Conservation (phyloP, 1,140 invertebrate genomes). For the Macrotrachela quadricornifera region DNA sequence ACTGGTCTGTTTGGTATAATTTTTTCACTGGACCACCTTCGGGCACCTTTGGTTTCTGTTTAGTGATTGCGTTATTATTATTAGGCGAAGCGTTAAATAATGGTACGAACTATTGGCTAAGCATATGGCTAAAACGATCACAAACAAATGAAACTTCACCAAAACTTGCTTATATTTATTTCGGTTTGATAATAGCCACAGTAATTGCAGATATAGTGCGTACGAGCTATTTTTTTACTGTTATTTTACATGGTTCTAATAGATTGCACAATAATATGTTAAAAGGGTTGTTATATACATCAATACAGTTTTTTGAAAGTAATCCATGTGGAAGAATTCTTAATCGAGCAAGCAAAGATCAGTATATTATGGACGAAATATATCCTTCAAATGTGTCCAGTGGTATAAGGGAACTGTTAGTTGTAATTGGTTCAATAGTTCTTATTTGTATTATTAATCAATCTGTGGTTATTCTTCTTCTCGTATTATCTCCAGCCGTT, state of each 20-base stretch:
- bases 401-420: conserved; percentile 59
- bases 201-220: conserved; percentile 83
- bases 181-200: conserved; percentile 70
- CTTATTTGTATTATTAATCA: conserved; percentile 48
- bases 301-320: conserved; percentile 63
- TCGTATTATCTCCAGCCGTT: not conserved
- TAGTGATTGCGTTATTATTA: no score
- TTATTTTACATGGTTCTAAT: no score
- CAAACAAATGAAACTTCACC: no score
- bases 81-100: no score
- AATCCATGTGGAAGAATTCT: conserved; percentile 69
- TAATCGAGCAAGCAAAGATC: conserved; percentile 82
- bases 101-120: no score
- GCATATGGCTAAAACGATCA: no score
- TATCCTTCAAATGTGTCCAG: conserved; percentile 73
- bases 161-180: no score
- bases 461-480: not conserved
- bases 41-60: no score
- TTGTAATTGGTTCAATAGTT: conserved; percentile 52
- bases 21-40: no score
- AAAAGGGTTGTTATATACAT: conserved; percentile 40
- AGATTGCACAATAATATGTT: no score
- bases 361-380: conserved; percentile 73
- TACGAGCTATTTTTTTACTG: conserved; percentile 34
- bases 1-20: no score